A percentile compares a stretch with the other conserved stretches of the same genome.
Evolutionary conservation across 37 sponge, comb jelly and placozoan genomes (phyloP).

Genomic region (Chondrosia reniformis): DNA sequence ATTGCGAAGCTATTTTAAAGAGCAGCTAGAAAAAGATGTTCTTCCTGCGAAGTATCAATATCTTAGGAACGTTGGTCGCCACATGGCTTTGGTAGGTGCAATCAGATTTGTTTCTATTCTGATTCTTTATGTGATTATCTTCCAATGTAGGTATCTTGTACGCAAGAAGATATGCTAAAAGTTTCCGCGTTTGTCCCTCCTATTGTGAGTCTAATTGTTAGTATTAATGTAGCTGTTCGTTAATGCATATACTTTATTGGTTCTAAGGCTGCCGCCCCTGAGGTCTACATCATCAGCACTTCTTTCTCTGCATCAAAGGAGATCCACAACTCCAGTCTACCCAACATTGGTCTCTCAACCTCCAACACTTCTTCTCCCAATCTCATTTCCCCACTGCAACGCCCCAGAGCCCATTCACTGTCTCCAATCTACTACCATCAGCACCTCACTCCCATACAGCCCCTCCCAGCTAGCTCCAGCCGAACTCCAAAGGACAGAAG

Average conservation of each 20-base stretch:
- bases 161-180: slow-evolving; percentile 42
- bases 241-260: neutral
- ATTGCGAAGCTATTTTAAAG: slow-evolving; percentile 1
- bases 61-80: slow-evolving; percentile 43
- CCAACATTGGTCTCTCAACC: neutral
- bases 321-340: no score
- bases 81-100: slow-evolving; percentile 37
- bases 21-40: slow-evolving; percentile 36
- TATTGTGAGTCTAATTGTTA: slow-evolving; percentile 11
- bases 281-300: slow-evolving; percentile 49
- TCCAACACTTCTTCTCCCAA: no score
- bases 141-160: slow-evolving; percentile 29
- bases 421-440: neutral
- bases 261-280: slow-evolving; percentile 34
- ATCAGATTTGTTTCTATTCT: neutral
- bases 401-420: slow-evolving; percentile 2
- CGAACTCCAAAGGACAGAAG: no score
- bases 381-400: no score
- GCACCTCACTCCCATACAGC: no score
- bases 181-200: slow-evolving; percentile 42
- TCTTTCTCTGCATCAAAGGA: no score
- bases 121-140: neutral
- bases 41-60: slow-evolving; percentile 39
- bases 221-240: neutral
- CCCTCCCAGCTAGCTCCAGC: no score